Conservation (phyloP, 2,797 vertebrate genomes). For the Mustela erminea region DNA sequence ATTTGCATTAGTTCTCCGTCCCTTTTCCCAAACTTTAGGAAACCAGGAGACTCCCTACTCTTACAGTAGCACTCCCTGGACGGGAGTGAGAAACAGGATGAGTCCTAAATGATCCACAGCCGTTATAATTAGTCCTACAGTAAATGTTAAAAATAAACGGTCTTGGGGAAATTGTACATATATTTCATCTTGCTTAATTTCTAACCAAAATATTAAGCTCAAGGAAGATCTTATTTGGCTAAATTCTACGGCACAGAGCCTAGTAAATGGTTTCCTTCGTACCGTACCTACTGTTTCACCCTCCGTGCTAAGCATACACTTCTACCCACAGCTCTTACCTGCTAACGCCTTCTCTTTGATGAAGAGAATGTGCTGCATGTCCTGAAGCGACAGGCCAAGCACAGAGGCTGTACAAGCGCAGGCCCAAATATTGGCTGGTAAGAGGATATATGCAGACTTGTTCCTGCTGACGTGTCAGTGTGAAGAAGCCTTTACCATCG, state of each 20-base stretch:
- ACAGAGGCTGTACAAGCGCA: background rate
- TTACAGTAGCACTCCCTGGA: background rate
- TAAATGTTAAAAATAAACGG: background rate
- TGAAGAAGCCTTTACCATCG: background rate
- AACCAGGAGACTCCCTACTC: background rate
- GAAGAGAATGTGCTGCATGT: background rate
- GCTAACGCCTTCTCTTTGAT: background rate
- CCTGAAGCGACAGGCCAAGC: background rate
- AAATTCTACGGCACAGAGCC: background rate
- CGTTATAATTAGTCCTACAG: background rate
- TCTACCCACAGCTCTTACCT: background rate
- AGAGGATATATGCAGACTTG: background rate
- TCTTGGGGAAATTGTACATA: background rate
- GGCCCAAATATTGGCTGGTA: background rate
- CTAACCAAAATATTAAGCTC: background rate
- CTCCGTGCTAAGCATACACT: background rate
- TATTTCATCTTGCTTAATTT: slow-evolving; percentile 31
- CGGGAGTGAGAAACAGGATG: background rate
- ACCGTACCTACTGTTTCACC: background rate
- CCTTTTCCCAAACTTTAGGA: background rate
- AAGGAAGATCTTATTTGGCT: slow-evolving; percentile 19
- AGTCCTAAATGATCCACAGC: background rate
- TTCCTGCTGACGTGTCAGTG: background rate
- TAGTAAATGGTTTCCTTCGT: background rate
- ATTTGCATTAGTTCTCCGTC: background rate